These are phyloP conservation scores for Andrena chrysosceles DNA, from an alignment of 2,888 invertebrate genomes.

Conservation along the genomic window DNA sequence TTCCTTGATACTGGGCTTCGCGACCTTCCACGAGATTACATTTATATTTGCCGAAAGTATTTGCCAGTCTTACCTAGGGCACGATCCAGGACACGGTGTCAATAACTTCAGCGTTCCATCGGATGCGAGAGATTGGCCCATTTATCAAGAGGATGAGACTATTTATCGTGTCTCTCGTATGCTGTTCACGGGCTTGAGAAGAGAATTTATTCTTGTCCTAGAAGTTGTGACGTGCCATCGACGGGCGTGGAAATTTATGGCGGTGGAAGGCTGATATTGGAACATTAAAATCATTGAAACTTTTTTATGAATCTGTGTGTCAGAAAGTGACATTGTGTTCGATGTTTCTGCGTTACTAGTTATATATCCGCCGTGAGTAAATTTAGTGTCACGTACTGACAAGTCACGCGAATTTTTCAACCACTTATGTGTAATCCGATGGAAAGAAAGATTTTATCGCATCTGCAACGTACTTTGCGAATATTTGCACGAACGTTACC, in stretches of 20 bases:
- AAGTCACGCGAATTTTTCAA: too few species aligned
- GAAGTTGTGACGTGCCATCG: not conserved
- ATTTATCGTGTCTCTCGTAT: conserved; percentile 9
- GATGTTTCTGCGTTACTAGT: not conserved
- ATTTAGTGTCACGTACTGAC: not conserved
- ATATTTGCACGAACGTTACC: not conserved
- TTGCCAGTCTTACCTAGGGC: not conserved
- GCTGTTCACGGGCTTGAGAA: not conserved
- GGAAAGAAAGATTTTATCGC: too few species aligned
- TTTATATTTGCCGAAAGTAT: conserved; percentile 15
- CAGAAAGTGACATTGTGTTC: not conserved
- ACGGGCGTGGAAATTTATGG: not conserved
- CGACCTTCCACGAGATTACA: conserved; percentile 1
- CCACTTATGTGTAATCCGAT: too few species aligned
- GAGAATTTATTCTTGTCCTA: conserved; percentile 11
- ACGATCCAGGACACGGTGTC: not conserved
- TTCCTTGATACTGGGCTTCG: not conserved
- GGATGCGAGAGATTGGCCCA: conserved; percentile 16
- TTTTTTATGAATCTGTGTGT: not conserved
- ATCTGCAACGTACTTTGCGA: not conserved
- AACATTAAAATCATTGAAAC: not conserved
- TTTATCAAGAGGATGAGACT: conserved; percentile 19
- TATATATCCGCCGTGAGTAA: not conserved
- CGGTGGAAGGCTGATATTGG: not conserved
- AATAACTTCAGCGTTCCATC: not conserved